phyloP scores from a whole-genome alignment of 2,113 vertebrate genomes.

The Nestor notabilis region DNA sequence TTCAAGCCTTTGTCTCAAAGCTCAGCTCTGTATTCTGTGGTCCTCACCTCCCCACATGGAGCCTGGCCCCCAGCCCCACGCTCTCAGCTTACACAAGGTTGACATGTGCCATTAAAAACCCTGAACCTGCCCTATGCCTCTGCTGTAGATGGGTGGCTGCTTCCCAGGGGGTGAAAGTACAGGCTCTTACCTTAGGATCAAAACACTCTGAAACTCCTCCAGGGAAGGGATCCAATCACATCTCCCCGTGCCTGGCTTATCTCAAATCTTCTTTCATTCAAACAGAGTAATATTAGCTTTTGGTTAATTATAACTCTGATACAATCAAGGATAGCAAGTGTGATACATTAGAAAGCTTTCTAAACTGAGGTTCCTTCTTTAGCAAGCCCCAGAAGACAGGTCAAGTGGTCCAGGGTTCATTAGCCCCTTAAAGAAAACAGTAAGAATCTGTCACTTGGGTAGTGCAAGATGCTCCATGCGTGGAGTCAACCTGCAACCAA shows the following conservation, averaged over 20 bases:
- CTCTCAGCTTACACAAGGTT: rapidly evolving
- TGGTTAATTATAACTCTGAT: neutral
- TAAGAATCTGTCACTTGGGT: neutral
- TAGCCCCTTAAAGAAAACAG: neutral
- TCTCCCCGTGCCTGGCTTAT: neutral
- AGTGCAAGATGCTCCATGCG: neutral
- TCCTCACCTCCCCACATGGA: rapidly evolving
- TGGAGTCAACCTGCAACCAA: neutral
- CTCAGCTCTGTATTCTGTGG: rapidly evolving
- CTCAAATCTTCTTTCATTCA: neutral
- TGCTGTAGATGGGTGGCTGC: rapidly evolving
- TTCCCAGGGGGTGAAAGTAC: neutral
- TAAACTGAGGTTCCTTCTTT: neutral
- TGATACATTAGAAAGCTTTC: rapidly evolving
- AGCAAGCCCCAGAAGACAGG: neutral
- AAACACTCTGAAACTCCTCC: rapidly evolving
- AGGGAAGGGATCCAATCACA: rapidly evolving
- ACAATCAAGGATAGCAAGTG: rapidly evolving
- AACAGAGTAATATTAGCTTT: neutral
- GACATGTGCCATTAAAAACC: rapidly evolving
- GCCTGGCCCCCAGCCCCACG: neutral
- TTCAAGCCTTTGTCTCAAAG: rapidly evolving
- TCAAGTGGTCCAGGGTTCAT: rapidly evolving
- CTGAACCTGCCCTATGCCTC: rapidly evolving
- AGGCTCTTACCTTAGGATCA: neutral